phyloP scores from a whole-genome alignment of 2,888 invertebrate species.

The Ferrisia virgata region DNA sequence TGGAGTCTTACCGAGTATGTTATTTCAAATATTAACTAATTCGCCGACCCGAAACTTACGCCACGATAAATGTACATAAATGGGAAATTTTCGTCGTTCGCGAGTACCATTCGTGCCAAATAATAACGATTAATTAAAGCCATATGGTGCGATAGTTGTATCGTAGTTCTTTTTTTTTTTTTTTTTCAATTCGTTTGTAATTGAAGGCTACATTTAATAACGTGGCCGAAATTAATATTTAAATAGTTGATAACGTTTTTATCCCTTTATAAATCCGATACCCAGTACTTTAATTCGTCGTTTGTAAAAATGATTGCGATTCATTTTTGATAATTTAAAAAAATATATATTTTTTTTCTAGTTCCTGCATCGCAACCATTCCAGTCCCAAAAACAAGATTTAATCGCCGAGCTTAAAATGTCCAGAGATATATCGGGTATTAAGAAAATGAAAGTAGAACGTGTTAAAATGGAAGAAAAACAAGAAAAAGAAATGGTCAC shows the following conservation, averaged over 20 bases:
- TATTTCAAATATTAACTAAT: background rate
- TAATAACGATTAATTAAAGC: too few relatives aligned
- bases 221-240: background rate
- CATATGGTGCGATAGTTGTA: too few relatives aligned
- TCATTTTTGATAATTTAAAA: background rate
- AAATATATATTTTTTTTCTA: too few relatives aligned
- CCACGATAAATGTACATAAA: background rate
- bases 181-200: background rate
- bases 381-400: slow-evolving; percentile 73
- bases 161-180: background rate
- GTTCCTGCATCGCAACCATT: slow-evolving; percentile 60
- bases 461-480: slow-evolving; percentile 77
- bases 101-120: background rate
- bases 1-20: slow-evolving; percentile 34
- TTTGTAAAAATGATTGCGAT: too few relatives aligned
- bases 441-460: slow-evolving; percentile 85
- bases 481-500: slow-evolving; percentile 79
- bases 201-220: background rate
- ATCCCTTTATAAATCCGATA: too few relatives aligned
- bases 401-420: slow-evolving; percentile 88
- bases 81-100: background rate
- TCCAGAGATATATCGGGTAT: slow-evolving; percentile 92
- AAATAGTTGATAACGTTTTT: background rate
- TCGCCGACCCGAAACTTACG: background rate
- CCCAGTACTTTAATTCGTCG: too few relatives aligned